These are phyloP conservation scores for Dioctria rufipes DNA, from an alignment of 2,888 invertebrate species.

Conservation along the genomic window DNA sequence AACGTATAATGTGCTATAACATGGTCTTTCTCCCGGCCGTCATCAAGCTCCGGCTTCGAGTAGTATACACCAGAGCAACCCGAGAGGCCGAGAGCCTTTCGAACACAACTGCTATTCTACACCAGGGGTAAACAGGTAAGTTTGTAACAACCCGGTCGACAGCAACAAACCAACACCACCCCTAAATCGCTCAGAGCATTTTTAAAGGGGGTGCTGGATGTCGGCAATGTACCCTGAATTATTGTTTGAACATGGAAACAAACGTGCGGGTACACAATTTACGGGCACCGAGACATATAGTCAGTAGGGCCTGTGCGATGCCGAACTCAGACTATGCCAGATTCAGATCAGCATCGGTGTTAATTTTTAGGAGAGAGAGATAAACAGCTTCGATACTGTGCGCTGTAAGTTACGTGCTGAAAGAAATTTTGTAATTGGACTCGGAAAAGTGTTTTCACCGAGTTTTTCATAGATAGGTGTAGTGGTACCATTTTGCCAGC, in stretches of 20 bases:
- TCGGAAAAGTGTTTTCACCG: slow-evolving; percentile 11
- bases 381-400: slow-evolving; percentile 56
- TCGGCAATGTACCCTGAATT: slow-evolving; percentile 49
- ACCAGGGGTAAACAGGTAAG: background rate
- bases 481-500: background rate
- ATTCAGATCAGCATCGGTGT: slow-evolving; percentile 58
- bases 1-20: slow-evolving; percentile 56
- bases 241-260: slow-evolving; percentile 48
- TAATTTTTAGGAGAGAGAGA: slow-evolving; percentile 58
- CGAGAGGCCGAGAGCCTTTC: background rate
- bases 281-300: slow-evolving; percentile 12
- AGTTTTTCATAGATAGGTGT: background rate
- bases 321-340: slow-evolving; percentile 42
- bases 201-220: slow-evolving; percentile 2
- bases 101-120: background rate
- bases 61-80: no score
- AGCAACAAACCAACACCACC: slow-evolving; percentile 14
- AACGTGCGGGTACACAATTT: slow-evolving; percentile 54
- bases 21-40: slow-evolving; percentile 28
- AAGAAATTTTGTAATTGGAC: slow-evolving; percentile 58
- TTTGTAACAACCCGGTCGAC: background rate
- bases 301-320: background rate
- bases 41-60: background rate
- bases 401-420: slow-evolving; percentile 57
- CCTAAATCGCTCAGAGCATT: slow-evolving; percentile 29